Evolutionary conservation across 2,113 vertebrate genomes (phyloP), one percentile per base, ranked within the genome.

Genomic region (Irena cyanogastra): DNA sequence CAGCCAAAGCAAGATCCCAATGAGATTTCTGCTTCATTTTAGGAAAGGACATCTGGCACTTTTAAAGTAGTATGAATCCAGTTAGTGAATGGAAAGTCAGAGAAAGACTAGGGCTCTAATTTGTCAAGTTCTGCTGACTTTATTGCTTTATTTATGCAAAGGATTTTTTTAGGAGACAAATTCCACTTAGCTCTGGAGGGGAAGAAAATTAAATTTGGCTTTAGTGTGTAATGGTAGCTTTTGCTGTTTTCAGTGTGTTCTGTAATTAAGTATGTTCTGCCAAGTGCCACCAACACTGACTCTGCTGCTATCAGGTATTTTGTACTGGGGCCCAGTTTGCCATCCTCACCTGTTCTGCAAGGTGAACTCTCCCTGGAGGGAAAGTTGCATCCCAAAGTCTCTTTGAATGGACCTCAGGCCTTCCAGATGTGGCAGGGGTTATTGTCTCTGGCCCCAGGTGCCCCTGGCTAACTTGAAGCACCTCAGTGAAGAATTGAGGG

Each of bases 121-220:
- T 81, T 91, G 64, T 84, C 56, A 87, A 57, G 69, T 57, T 90
- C 70, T 92, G 19, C 26, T 89, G 83, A 79, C 82, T 91, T 94
- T 85, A 45, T 80, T 10, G 4, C 57, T 83, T 89, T 89, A 68
- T 74, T 87, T 94, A 65, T 86, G 64, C 49, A 30, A 59, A 94
- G 42, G 19, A 60, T 78, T 33, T 77, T 94, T 91, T 74, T 63
- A 83, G 81, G 53, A 92, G 83, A 84, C 66, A 82, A 57, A 37
- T 74, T 45, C 3, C 64, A 47, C 53, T 93, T 92, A 66, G n/a
- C 44, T 76, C 30, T 54, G 56, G 47, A 84, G 81, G 53, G 3
- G 41, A 89, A 65, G 71, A 91, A 89, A 89, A 94, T 93, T 78
- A 71, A 92, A 89, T 91, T 89, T 87, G 75, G 11, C 31, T 93